Evolutionary conservation across 2,888 invertebrate species (phyloP), one percentile per base, ranked within the genome.

Genomic region (Monopis laevigella): DNA sequence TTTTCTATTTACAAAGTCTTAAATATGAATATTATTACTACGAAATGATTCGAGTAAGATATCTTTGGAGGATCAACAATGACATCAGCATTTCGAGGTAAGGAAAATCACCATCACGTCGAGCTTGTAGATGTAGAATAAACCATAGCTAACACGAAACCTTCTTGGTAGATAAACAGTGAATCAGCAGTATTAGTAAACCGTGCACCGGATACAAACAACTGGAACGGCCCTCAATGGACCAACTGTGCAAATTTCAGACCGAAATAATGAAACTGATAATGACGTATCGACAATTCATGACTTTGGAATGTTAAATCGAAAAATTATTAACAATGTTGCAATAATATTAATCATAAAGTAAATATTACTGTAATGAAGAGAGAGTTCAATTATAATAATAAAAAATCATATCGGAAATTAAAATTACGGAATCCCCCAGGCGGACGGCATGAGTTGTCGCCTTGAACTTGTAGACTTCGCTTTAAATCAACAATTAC

Each of bases 391-490:
- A n/a, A n/a, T n/a, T n/a, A n/a, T n/a, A n/a, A n/a, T n/a, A n/a
- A n/a, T n/a, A n/a, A n/a, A n/a, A n/a, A n/a, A n/a, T n/a, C n/a
- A n/a, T n/a, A n/a, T 11, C 21, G 21, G 36, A 36, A 36, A 21
- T 21, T 36, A 21, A 21, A 19, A 12, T 16, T 36, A 21, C 40
- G 40, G 40, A 40, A 18, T 29, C 14, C 29, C 40, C 40, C 39
- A 28, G 11, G n/a, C n/a, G n/a, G n/a, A n/a, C n/a, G 4, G 36
- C 12, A 12, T 39, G 14, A 13, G 14, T 26, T 49, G 46, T 56
- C 56, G 47, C 75, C 77, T 78, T 78, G 74, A 78, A 77, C 77
- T 75, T 75, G 59, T 21, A 46, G 58, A 59, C 53, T 55, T 51
- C 54, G 56, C 61, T 62, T 12, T 52, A 49, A 53, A 56, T 49